Base-by-base conservation (phyloP, 2,113 vertebrate species). In the Benitochromis conjunctus region DNA sequence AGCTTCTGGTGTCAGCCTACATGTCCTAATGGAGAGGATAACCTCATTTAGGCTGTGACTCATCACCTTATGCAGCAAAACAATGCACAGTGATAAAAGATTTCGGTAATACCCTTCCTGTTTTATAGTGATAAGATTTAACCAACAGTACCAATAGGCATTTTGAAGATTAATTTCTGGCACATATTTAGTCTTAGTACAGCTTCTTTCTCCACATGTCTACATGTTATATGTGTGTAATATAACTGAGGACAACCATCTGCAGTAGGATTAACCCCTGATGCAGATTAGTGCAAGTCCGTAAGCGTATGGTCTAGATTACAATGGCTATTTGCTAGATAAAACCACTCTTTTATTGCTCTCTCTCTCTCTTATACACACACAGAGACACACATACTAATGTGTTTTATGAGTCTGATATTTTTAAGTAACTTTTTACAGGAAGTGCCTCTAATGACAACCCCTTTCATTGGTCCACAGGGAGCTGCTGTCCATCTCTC, bases 391-490 rank as follows among this genome's bases (percentile, higher is more conserved):
- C 43, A 62, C 56, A 56, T 76, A 36, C 26, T 51, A 38, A 14
- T 24, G 48, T 62, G 62, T 92, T 94, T 92, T 89, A 89, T 85
- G 74, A 79, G 54, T 60, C 62, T 88, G 80, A 93, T 92, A 89
- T 95, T 91, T 91, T 78, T 89, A 91, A 93, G 91, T 90, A 90
- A 91, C 84, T 89, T 95, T 95, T 94, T 91, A 94, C 91, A 92
- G 94, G 92, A 95, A 93, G 88, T 87, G 85, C 89, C 41, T 83
- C 79, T 90, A 92, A 92, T 94, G 89, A 94, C 91, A 90, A 24
- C 38, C 79, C 19, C 18, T 82, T 90, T 94, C 85, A 92, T 85
- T 91, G 82, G 89, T 46, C 92, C 53, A 82, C n/a, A n/a, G 85
- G 90, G 94, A 94, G 76, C 80, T 85, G 88, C 92, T 94, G 92